phyloP scores from a whole-genome alignment of 2,797 vertebrate species.

The Peromyscus eremicus region DNA sequence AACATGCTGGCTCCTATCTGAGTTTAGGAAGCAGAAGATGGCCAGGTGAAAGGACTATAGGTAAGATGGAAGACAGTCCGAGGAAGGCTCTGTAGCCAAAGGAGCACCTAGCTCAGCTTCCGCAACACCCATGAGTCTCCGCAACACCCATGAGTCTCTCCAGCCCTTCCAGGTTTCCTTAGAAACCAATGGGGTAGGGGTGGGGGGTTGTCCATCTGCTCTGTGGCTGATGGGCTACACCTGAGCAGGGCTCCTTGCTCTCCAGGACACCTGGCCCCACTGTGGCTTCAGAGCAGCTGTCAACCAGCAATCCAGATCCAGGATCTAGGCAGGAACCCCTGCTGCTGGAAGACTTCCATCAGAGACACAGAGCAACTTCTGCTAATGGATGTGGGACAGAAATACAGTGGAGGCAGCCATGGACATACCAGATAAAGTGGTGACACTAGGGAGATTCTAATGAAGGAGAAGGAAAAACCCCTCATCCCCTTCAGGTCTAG shows the following conservation, averaged over 20 bases:
- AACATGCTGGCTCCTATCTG: neutral
- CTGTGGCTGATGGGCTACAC: neutral
- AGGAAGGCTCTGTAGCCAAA: neutral
- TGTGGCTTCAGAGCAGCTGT: neutral
- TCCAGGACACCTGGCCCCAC: neutral
- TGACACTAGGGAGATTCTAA: neutral
- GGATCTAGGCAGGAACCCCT: neutral
- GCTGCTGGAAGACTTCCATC: constrained; percentile 1
- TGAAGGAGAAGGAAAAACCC: rapidly evolving
- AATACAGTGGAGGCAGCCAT: neutral
- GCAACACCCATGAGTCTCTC: neutral
- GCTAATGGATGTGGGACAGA: neutral
- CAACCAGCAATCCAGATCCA: neutral
- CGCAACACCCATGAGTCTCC: neutral
- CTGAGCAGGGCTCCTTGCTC: neutral
- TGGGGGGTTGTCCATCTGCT: neutral
- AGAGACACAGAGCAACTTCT: neutral
- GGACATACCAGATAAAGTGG: neutral
- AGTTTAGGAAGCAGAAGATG: neutral
- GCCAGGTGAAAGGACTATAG: neutral
- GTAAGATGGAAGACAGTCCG: neutral
- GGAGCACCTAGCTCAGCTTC: neutral
- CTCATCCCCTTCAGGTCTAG: neutral
- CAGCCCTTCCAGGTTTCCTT: neutral
- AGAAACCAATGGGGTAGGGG: neutral